Conservation (phyloP, 1,140 invertebrate genomes). For the Rhyacophila brunnea region DNA sequence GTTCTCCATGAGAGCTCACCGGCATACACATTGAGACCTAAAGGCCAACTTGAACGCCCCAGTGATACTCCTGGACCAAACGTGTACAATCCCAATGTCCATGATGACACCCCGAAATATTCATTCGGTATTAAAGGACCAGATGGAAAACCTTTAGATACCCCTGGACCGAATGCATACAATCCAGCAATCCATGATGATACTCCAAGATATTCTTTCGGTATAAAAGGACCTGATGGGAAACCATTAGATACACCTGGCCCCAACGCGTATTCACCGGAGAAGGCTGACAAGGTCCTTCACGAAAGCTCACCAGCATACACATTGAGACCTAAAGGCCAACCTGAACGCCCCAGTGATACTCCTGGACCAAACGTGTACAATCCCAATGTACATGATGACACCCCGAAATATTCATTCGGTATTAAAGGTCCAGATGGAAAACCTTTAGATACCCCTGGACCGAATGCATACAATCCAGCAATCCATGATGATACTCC, state of each 20-base stretch:
- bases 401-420: slow-evolving; percentile 53
- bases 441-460: slow-evolving; percentile 55
- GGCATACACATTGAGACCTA: slow-evolving; percentile 53
- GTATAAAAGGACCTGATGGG: slow-evolving; percentile 59
- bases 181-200: slow-evolving; percentile 65
- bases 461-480: slow-evolving; percentile 52
- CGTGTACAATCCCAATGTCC: slow-evolving; percentile 56
- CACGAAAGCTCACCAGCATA: slow-evolving; percentile 58
- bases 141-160: slow-evolving; percentile 51
- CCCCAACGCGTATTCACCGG: slow-evolving; percentile 60
- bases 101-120: slow-evolving; percentile 61
- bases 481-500: slow-evolving; percentile 52
- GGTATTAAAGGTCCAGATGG: slow-evolving; percentile 44
- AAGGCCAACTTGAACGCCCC: slow-evolving; percentile 44
- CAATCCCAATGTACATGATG: slow-evolving; percentile 61
- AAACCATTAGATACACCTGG: slow-evolving; percentile 57
- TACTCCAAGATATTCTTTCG: slow-evolving; percentile 71
- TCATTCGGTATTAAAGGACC: slow-evolving; percentile 53
- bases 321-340: slow-evolving; percentile 59
- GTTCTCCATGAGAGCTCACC: slow-evolving; percentile 57
- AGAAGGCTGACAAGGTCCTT: slow-evolving; percentile 58
- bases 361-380: slow-evolving; percentile 57
- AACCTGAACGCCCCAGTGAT: slow-evolving; percentile 52
- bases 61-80: slow-evolving; percentile 55
- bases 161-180: slow-evolving; percentile 73